Conservation (phyloP, 2,888 invertebrate species). For the Polymixis flavicincta region DNA sequence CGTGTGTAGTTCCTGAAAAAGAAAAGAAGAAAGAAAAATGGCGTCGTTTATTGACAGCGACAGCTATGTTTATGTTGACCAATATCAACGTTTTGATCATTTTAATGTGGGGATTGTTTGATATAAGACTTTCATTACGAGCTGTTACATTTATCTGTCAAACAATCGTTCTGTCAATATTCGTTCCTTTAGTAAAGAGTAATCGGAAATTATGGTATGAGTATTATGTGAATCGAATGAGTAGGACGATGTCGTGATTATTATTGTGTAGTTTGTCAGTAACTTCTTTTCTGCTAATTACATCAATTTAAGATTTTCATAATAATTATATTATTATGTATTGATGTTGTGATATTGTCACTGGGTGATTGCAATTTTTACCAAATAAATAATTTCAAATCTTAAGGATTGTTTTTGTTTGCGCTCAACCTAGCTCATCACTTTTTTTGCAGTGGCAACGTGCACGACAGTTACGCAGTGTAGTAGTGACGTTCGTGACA, state of each 20-base stretch:
- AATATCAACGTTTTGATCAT: constrained; percentile 21
- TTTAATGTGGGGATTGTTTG: not conserved
- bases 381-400: not conserved
- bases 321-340: not conserved
- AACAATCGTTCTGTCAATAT: constrained; percentile 15
- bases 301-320: not conserved
- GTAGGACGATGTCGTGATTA: not conserved
- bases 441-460: not conserved
- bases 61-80: constrained; percentile 32
- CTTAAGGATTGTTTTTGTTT: not conserved
- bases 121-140: not conserved
- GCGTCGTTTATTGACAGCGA: constrained; percentile 22
- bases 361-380: not conserved
- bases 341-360: not conserved
- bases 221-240: constrained; percentile 12
- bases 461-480: no score
- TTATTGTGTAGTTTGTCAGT: not conserved
- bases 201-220: constrained; percentile 30
- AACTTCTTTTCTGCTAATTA: not conserved
- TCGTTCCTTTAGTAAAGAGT: constrained; percentile 38
- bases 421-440: not conserved
- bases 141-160: not conserved
- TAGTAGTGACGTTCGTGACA: no score
- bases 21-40: constrained; percentile 11
- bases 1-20: not conserved